Conservation (phyloP, 2,113 vertebrate species). For the Leptobrachium leishanense region DNA sequence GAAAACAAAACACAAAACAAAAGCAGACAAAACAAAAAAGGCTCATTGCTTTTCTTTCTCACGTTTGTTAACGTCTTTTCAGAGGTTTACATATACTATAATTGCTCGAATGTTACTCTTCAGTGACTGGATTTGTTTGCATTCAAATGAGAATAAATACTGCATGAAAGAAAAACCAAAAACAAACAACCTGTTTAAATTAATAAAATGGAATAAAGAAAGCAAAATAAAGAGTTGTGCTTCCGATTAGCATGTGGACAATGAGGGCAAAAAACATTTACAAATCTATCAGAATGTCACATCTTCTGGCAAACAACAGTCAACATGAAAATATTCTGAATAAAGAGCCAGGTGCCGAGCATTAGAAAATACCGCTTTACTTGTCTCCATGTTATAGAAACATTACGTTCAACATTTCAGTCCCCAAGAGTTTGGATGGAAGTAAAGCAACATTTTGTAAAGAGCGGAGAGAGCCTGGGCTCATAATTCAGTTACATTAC, state of each 20-base stretch:
- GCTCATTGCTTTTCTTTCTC: background rate
- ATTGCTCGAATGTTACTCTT: background rate
- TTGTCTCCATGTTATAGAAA: no score
- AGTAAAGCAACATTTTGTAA: no score
- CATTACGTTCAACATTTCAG: no score
- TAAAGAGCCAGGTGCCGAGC: no score
- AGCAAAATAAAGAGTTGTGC: background rate
- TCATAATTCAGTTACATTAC: no score
- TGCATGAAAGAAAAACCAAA: background rate
- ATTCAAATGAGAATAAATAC: background rate
- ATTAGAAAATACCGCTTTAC: no score
- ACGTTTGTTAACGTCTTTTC: background rate
- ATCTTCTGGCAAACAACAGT: slow-evolving; percentile 32
- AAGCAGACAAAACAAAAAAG: background rate
- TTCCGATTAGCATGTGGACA: slow-evolving; percentile 36
- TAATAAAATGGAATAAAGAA: slow-evolving; percentile 13
- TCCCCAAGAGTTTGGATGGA: no score
- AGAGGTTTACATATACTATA: background rate
- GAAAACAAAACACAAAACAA: no score
- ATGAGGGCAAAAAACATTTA: slow-evolving; percentile 12
- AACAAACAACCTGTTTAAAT: background rate
- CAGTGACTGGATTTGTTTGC: background rate
- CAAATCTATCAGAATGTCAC: slow-evolving; percentile 15
- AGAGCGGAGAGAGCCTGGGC: no score
- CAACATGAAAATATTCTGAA: slow-evolving; percentile 36